phyloP scores from a whole-genome alignment of 2,888 invertebrate species.

The Drosophila atripex region DNA sequence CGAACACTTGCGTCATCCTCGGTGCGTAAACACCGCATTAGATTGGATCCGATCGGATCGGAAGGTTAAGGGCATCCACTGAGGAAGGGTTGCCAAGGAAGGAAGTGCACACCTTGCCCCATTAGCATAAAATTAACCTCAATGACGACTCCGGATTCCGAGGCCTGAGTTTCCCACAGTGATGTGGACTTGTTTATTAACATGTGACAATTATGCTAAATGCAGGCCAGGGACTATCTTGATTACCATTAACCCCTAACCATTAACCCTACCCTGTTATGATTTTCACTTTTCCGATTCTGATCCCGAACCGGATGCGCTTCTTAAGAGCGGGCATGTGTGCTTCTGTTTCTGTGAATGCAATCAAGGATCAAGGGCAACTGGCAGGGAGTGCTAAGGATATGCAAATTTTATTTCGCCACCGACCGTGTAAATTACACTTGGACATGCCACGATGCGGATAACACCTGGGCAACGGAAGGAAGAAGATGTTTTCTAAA shows the following conservation, averaged over 20 bases:
- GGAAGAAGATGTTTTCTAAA: slow-evolving; percentile 31
- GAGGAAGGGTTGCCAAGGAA: slow-evolving; percentile 56
- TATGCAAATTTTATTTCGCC: slow-evolving; percentile 60
- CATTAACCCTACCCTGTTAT: slow-evolving; percentile 34
- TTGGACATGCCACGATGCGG: slow-evolving; percentile 49
- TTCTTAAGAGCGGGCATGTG: too few species aligned
- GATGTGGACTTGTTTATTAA: slow-evolving; percentile 70
- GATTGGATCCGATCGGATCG: slow-evolving; percentile 19
- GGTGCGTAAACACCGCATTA: slow-evolving; percentile 39
- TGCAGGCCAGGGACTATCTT: slow-evolving; percentile 13
- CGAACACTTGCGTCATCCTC: slow-evolving; percentile 70
- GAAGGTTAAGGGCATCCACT: slow-evolving; percentile 7
- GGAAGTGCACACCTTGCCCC: slow-evolving; percentile 73
- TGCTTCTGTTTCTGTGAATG: slow-evolving; percentile 10
- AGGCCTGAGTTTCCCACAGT: slow-evolving; percentile 38
- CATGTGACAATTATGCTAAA: slow-evolving; percentile 74
- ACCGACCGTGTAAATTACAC: slow-evolving; percentile 54
- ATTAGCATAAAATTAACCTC: slow-evolving; percentile 73
- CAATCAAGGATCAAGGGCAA: slow-evolving; percentile 59
- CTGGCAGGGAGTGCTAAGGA: slow-evolving; percentile 31
- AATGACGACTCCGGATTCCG: background rate
- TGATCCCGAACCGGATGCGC: slow-evolving; percentile 32
- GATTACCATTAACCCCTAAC: slow-evolving; percentile 26
- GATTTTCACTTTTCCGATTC: slow-evolving; percentile 42
- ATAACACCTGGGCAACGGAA: slow-evolving; percentile 65